Evolutionary conservation across 2,113 vertebrate species (phyloP), one percentile per base, ranked within the genome.

Genomic region (Oreochromis tanganicae): DNA sequence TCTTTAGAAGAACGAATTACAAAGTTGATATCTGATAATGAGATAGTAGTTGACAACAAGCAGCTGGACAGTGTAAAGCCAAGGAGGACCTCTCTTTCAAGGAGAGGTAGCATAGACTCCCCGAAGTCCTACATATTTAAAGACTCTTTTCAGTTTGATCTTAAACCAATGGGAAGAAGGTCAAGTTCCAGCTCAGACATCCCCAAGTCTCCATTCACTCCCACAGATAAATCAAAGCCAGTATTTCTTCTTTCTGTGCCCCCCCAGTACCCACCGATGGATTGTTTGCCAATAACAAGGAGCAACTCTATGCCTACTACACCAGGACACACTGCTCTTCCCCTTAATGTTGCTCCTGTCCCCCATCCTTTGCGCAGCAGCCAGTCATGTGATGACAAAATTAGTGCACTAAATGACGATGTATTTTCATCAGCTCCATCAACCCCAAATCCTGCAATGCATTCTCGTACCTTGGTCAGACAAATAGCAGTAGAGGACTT

Each of bases 41-140:
- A 99, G 92, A 98, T 98, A 29, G 96, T 99, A 81, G 98, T 99
- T 24, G 98, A 99, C 92, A 98, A 99, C 90, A 99, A 99, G 71
- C 98, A 99, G 84, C 92, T 99, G 89, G 99, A 99, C 82, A 99
- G 99, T 1, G 99, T 99, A n/a, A 99, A 99, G 94, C 99, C 99
- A 32, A 97, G 98, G 90, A 97, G 99, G 91, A 99, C 98, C 4
- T 99, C 99, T 80, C 97, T 99, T 63, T 99, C 99, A 0, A 96
- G 99, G 89, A 97, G 98, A 95, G 98, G 99, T 19, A 99, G 99
- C 92, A 99, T 99, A 84, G 99, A 99, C 93, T 99, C 98, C 16
- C 99, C 98, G 1, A 99, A 99, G 91, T 99, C 99, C 2, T 99
- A 99, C 83, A 99, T 99, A 94, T 99, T 99, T 93, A 99, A 99